Evolutionary conservation across 2,888 invertebrate genomes (phyloP), one percentile per base, ranked within the genome.

Genomic region (Hedychridium roseum): DNA sequence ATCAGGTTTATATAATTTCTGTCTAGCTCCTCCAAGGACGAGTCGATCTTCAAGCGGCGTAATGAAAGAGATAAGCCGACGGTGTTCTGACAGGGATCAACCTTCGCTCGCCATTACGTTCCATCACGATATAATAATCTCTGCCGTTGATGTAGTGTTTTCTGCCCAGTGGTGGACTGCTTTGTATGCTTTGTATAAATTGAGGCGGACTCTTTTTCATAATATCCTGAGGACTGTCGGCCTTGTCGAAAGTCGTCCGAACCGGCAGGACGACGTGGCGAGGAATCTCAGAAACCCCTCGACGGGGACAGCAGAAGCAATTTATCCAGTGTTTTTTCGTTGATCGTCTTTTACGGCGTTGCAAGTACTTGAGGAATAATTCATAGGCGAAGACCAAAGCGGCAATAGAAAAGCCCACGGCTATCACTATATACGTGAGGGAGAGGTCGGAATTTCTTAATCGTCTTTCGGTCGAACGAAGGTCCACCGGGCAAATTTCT

Each of bases 341-440:
- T 51, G 49, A 23, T 63, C 56, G 15, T 54, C 60, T n/a, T 51
- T 40, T 1, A 39, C 1, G 7, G 36, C 43, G 9, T 51, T 51
- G 7, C 21, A 23, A 27, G n/a, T 41, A 52, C 15, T 43, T 53
- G 5, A 56, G 41, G 7, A 58, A 40, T 5, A 89, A 79, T 82
- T 93, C 92, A 4, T 83, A 81, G 20, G 85, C 71, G 68, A 92
- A 92, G 0, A 88, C 82, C 0, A 85, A 80, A 1, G 83, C 68
- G 0, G 90, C 86, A 1, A 88, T 82, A 0, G 82, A 80, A 43
- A 92, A 85, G 0, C 93, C 93, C 0, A 83, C 80, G 1, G 85
- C 79, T 72, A 92, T 89, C 1, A 92, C 88, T 58, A 87, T 81
- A 68, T 92, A 94, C 0, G 93, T 93, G 83, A 92, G 88, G 63